Percentiles rank a stretch among this genome's conserved stretches.
These are phyloP conservation scores for Cyprinella venusta DNA, from an alignment of 2,797 vertebrate genomes.

Conservation along the genomic window DNA sequence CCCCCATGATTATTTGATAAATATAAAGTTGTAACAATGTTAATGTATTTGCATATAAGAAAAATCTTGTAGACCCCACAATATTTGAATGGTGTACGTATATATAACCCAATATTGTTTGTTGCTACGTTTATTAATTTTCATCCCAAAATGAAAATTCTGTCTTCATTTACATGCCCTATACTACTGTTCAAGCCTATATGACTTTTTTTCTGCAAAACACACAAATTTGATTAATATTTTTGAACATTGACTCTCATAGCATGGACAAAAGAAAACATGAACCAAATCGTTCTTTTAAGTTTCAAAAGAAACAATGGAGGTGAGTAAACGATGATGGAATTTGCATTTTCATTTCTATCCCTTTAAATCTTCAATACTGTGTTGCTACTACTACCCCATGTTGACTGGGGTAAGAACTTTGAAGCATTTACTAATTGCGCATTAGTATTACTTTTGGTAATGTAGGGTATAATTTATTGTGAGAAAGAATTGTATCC, in stretches of 20 bases:
- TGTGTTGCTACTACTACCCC: too few relatives aligned
- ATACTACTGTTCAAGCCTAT: background rate
- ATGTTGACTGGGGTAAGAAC: background rate
- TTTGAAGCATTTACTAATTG: slow-evolving; percentile 32
- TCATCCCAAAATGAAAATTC: background rate
- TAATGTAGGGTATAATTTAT: slow-evolving; percentile 31
- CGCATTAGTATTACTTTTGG: slow-evolving; percentile 35
- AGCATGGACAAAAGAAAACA: background rate
- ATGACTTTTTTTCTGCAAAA: background rate
- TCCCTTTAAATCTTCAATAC: background rate
- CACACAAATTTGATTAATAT: background rate
- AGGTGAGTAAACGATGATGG: background rate
- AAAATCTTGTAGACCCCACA: too few relatives aligned
- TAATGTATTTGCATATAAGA: too few relatives aligned
- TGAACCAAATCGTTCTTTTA: background rate
- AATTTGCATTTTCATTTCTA: background rate
- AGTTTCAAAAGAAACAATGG: background rate
- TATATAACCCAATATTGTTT: background rate
- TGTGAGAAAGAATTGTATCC: slow-evolving; percentile 49
- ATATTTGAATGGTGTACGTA: background rate
- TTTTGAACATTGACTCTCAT: background rate
- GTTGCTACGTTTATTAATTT: background rate
- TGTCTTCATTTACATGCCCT: background rate
- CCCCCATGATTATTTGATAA: background rate
- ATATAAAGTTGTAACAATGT: background rate